Evolutionary conservation across 2,797 vertebrate genomes (phyloP).

Genomic region (Labeo calbasu): DNA sequence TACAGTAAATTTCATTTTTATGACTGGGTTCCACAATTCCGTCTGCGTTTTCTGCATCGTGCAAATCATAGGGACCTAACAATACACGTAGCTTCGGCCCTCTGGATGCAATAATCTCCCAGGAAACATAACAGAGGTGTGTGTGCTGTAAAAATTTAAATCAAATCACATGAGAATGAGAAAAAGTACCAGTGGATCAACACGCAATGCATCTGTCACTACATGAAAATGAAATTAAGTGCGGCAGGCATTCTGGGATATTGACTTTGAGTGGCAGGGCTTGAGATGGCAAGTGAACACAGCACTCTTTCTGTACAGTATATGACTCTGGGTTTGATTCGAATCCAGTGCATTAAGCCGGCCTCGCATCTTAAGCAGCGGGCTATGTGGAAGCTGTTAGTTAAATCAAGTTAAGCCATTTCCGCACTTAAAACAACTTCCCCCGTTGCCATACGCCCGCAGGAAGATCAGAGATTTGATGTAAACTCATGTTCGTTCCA

Average conservation of each 20-base stretch:
- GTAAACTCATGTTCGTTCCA: constrained; percentile 62
- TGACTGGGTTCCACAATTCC: too few relatives aligned
- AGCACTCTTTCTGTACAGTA: constrained; percentile 39
- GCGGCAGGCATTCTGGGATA: constrained; percentile 33
- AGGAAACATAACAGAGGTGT: constrained; percentile 40
- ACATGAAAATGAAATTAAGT: constrained; percentile 56
- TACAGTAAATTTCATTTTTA: too few relatives aligned
- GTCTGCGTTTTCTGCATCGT: too few relatives aligned
- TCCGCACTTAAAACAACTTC: constrained; percentile 61
- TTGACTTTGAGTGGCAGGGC: constrained; percentile 40
- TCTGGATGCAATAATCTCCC: constrained; percentile 50
- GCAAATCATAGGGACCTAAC: too few relatives aligned
- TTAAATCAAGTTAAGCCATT: constrained; percentile 67
- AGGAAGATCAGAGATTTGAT: constrained; percentile 67
- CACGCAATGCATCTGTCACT: constrained; percentile 54
- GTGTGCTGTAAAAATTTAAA: constrained; percentile 37
- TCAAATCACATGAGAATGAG: constrained; percentile 52
- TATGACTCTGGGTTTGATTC: constrained; percentile 49
- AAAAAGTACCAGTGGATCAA: constrained; percentile 35
- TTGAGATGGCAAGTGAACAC: constrained; percentile 35
- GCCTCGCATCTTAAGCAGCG: constrained; percentile 53
- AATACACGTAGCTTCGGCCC: background rate
- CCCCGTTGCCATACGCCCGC: constrained; percentile 58
- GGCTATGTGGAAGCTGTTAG: constrained; percentile 62
- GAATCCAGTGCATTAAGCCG: constrained; percentile 55